Percentiles rank a stretch among this genome's conserved stretches.
phyloP scores from a whole-genome alignment of 2,113 vertebrate species.

The rat (Rattus norvegicus) region GRCr8 NC_086031.1:73109501-73110000 shows the following conservation, averaged over 20 bases:
- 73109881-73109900: slow-evolving; percentile 71
- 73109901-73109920: slow-evolving; percentile 71
- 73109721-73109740: background rate
- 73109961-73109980: slow-evolving; percentile 43
- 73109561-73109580: slow-evolving; percentile 37
- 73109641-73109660: slow-evolving; percentile 13
- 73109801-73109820: slow-evolving; percentile 20
- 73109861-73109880: slow-evolving; percentile 52
- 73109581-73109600: slow-evolving; percentile 38
- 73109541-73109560: slow-evolving; percentile 26
- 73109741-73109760: background rate
- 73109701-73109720: background rate
- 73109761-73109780: background rate
- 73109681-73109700: background rate
- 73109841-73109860: slow-evolving; percentile 51
- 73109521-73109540: slow-evolving; percentile 60
- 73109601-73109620: slow-evolving; percentile 50
- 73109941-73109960: slow-evolving; percentile 48
- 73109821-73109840: slow-evolving; percentile 63
- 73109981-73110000: slow-evolving; percentile 51
- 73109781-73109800: background rate
- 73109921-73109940: slow-evolving; percentile 56
- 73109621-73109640: background rate
- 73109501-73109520: background rate
- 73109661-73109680: slow-evolving; percentile 44